These are phyloP conservation scores for Heloderma charlesbogerti DNA, from an alignment of 2,113 vertebrate species.

Conservation along the genomic window DNA sequence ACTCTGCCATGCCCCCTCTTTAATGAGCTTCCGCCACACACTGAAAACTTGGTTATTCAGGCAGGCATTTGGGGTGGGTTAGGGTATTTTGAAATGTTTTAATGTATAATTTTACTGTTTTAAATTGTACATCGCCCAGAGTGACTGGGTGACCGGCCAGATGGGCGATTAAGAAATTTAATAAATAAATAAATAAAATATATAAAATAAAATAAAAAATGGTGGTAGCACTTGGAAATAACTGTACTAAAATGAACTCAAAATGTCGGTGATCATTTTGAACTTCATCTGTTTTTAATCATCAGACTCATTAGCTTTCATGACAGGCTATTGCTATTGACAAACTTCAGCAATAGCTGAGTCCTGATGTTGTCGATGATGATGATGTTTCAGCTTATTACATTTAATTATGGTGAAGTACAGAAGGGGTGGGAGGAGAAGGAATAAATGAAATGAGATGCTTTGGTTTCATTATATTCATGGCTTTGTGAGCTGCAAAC, in stretches of 20 bases:
- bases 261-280: slow-evolving; percentile 16
- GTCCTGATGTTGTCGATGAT: slow-evolving; percentile 39
- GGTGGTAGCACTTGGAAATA: neutral
- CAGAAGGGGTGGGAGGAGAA: neutral
- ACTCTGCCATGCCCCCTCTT: too few species aligned
- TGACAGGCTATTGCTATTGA: slow-evolving; percentile 28
- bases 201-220: neutral
- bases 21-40: too few species aligned
- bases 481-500: slow-evolving; percentile 52
- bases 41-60: too few species aligned
- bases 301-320: neutral
- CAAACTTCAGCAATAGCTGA: slow-evolving; percentile 37
- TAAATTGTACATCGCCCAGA: too few species aligned
- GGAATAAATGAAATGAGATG: slow-evolving; percentile 56
- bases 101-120: too few species aligned
- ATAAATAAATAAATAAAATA: too few species aligned
- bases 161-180: too few species aligned
- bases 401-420: slow-evolving; percentile 68
- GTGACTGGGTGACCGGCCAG: too few species aligned
- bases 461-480: slow-evolving; percentile 60
- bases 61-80: too few species aligned
- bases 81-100: too few species aligned
- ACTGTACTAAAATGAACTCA: neutral
- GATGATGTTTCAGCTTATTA: slow-evolving; percentile 49
- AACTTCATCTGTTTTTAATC: slow-evolving; percentile 31